Conservation (phyloP, 1,140 invertebrate species). For the Oreohelix idahoensis region DNA sequence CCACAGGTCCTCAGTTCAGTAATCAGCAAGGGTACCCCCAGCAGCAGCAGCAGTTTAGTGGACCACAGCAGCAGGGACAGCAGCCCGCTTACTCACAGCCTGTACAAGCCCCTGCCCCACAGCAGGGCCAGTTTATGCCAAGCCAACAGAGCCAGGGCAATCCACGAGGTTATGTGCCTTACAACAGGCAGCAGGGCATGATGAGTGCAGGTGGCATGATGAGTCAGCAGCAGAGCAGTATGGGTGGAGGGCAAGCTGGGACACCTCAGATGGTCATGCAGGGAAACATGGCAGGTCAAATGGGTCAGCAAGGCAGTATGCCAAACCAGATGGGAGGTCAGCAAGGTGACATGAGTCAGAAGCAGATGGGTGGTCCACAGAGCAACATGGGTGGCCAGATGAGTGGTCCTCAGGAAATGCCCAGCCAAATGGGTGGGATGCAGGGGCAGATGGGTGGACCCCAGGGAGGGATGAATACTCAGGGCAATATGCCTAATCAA, state of each 20-base stretch:
- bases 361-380: slow-evolving; percentile 20
- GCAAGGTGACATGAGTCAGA: slow-evolving; percentile 13
- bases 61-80: slow-evolving; percentile 6
- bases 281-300: slow-evolving; percentile 11
- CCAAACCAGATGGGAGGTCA: slow-evolving; percentile 17
- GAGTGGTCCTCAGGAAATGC: slow-evolving; percentile 14
- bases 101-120: slow-evolving; percentile 1
- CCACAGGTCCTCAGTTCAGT: slow-evolving; percentile 10
- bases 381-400: slow-evolving; percentile 17
- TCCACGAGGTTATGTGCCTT: slow-evolving; percentile 23
- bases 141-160: slow-evolving; percentile 20
- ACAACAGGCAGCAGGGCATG: slow-evolving; percentile 27
- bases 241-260: slow-evolving; percentile 9
- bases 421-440: slow-evolving; percentile 32
- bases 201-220: slow-evolving; percentile 11
- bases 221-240: neutral
- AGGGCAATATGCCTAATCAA: slow-evolving; percentile 11
- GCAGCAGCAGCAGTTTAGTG: slow-evolving; percentile 11
- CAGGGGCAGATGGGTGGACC: slow-evolving; percentile 26
- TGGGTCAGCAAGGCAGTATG: slow-evolving; percentile 13
- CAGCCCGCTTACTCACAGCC: slow-evolving; percentile 19
- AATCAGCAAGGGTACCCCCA: slow-evolving; percentile 26
- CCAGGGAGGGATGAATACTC: neutral
- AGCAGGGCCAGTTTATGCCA: slow-evolving; percentile 14
- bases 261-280: neutral